Conservation (phyloP, 1,140 invertebrate genomes). For the Hydropsyche tenuis region DNA sequence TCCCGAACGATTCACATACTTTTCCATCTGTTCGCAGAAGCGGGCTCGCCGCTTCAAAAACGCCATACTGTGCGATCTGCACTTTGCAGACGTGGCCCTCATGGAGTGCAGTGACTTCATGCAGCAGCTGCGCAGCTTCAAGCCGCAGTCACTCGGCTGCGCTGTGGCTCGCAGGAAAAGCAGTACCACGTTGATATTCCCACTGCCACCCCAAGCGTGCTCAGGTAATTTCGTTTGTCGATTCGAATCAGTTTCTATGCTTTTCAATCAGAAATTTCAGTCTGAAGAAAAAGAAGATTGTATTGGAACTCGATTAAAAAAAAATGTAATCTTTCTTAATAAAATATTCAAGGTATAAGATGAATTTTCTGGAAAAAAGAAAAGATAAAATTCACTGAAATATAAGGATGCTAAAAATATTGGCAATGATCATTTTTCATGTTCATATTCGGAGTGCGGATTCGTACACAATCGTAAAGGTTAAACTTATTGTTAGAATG, state of each 20-base stretch:
- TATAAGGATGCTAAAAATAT: conserved; percentile 7
- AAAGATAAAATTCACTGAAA: neutral
- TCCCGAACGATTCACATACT: too few species aligned
- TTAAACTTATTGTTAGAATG: too few species aligned
- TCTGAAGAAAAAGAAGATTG: too few species aligned
- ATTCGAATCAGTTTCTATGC: too few species aligned
- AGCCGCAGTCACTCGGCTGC: conserved; percentile 92
- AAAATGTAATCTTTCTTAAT: too few species aligned
- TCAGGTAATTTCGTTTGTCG: conserved; percentile 72
- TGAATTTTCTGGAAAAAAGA: conserved; percentile 10
- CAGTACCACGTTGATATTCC: conserved; percentile 93
- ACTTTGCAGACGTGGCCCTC: conserved; percentile 92
- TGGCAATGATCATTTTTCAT: conserved; percentile 32
- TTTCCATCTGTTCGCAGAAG: conserved; percentile 55
- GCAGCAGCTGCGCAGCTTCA: conserved; percentile 94
- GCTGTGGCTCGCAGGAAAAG: conserved; percentile 90
- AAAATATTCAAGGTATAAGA: neutral
- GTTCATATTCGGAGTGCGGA: neutral
- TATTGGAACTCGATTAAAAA: too few species aligned
- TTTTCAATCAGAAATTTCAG: too few species aligned
- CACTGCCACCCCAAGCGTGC: conserved; percentile 90
- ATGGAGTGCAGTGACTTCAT: conserved; percentile 97
- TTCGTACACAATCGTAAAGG: neutral
- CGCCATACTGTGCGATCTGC: conserved; percentile 88
- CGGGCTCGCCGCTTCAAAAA: conserved; percentile 72